Base-by-base conservation (phyloP, 2,797 vertebrate genomes). In the Halcyon badia region DNA sequence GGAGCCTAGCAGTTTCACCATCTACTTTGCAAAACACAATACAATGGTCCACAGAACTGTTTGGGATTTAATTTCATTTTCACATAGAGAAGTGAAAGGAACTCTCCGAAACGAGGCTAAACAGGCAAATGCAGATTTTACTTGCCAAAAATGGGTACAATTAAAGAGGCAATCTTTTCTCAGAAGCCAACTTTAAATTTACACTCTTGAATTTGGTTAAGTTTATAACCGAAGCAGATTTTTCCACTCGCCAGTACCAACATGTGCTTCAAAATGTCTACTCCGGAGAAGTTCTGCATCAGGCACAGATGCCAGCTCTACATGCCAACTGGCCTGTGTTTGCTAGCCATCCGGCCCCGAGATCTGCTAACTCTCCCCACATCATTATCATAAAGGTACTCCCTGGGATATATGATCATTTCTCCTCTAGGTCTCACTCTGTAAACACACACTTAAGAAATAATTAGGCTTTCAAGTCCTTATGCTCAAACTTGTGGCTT, bases 401-500 rank as follows among this genome's bases (percentile, higher is more conserved):
- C 46, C 57, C n/a, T 0, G 0, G 80, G n/a, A 48, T 15, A 12
- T 0, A 16, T 1, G 18, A 68, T 24, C 26, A 5, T 81, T 71
- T 37, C 13, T n/a, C 42, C 70, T n/a, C 28, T n/a, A 64, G 21
- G 21, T 54, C 73, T 44, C 51, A 26, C 51, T 72, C 57, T 16
- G 42, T 20, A 72, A 88, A 75, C 31, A 39, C 28, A 44, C 5
- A 0, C 7, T 2, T 9, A 6, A 81, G 22, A 44, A 86, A 57
- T 52, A 65, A 72, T 13, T n/a, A 46, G 28, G 18, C 24, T 72
- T 83, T 9, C 9, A 64, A 81, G 35, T 35, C 33, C 76, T 77
- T 22, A 30, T 14, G 42, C 51, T 85, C 46, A 35, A 57, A 58
- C 16, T 48, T 64, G 33, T 14, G 48, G n/a, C 14, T 71, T 76